phyloP scores from a whole-genome alignment of 2,113 vertebrate species.

The Ranitomeya imitator region DNA sequence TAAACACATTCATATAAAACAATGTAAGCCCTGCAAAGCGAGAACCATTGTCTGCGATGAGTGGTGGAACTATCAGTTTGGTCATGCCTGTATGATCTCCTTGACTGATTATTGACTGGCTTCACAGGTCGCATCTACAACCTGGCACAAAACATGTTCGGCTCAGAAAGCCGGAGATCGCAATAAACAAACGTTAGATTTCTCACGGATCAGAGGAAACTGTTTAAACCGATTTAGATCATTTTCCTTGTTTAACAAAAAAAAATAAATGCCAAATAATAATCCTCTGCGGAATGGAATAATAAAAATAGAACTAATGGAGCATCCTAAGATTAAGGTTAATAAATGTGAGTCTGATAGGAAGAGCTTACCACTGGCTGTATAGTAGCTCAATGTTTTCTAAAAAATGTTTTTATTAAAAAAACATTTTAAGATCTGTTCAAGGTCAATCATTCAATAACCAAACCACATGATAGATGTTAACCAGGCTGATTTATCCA shows the following conservation, averaged over 20 bases:
- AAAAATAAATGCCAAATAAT: neutral
- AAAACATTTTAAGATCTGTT: neutral
- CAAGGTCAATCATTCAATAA: neutral
- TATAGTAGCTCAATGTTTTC: neutral
- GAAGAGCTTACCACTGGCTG: neutral
- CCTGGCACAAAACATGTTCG: constrained; percentile 12
- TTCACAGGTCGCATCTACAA: neutral
- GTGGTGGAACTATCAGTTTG: neutral
- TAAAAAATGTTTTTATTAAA: neutral
- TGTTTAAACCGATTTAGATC: constrained; percentile 8
- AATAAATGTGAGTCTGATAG: neutral
- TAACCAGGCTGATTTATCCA: too few relatives aligned
- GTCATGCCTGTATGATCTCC: constrained; percentile 8
- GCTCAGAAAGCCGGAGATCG: neutral
- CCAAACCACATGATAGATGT: neutral
- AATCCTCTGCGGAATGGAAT: neutral
- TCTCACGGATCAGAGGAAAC: constrained; percentile 16
- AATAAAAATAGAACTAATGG: neutral
- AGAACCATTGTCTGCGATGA: constrained; percentile 11
- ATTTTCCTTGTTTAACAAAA: neutral
- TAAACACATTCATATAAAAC: constrained; percentile 39
- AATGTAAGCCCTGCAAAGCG: neutral
- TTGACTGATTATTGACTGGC: constrained; percentile 29
- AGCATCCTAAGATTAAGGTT: neutral
- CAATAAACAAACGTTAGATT: constrained; percentile 16